A percentile compares a stretch with the other conserved stretches of the same genome.
phyloP scores from a whole-genome alignment of 2,797 vertebrate genomes.

The Oryzias sinensis region DNA sequence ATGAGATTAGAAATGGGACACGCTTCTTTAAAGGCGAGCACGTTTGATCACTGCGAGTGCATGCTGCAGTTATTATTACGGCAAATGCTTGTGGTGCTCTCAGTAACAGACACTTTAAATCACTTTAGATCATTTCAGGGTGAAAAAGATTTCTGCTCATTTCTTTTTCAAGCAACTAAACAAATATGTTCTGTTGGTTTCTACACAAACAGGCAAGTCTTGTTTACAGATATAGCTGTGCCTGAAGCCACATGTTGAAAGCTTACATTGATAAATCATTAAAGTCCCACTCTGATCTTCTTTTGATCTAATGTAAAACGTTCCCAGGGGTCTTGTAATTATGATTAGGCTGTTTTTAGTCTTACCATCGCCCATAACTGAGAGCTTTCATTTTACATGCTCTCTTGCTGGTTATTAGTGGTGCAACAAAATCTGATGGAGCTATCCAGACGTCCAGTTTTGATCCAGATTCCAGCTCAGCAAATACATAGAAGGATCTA shows the following conservation, averaged over 20 bases:
- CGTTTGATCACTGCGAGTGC: slow-evolving; percentile 4
- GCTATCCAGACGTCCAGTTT: too few species aligned
- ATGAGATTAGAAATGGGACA: slow-evolving; percentile 14
- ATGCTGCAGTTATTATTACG: slow-evolving; percentile 14
- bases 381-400: too few species aligned
- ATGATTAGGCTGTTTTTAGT: too few species aligned
- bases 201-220: slow-evolving; percentile 43
- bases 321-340: too few species aligned
- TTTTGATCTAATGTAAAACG: slow-evolving; percentile 35
- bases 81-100: slow-evolving; percentile 29
- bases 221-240: slow-evolving; percentile 28
- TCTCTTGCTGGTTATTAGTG: too few species aligned
- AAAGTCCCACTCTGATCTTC: slow-evolving; percentile 15
- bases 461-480: too few species aligned
- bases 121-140: slow-evolving; percentile 35
- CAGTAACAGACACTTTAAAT: slow-evolving; percentile 29
- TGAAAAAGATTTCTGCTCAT: slow-evolving; percentile 32
- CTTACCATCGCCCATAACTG: too few species aligned
- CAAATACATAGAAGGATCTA: too few species aligned
- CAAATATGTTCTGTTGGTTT: slow-evolving; percentile 50
- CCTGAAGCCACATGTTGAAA: slow-evolving; percentile 60
- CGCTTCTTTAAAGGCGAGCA: slow-evolving; percentile 1
- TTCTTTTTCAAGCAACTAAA: slow-evolving; percentile 35
- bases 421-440: too few species aligned
- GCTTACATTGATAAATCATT: slow-evolving; percentile 54